Evolutionary conservation across 2,113 vertebrate species (phyloP), one percentile per base, ranked within the genome.

Genomic region (Halcyon senegalensis): DNA sequence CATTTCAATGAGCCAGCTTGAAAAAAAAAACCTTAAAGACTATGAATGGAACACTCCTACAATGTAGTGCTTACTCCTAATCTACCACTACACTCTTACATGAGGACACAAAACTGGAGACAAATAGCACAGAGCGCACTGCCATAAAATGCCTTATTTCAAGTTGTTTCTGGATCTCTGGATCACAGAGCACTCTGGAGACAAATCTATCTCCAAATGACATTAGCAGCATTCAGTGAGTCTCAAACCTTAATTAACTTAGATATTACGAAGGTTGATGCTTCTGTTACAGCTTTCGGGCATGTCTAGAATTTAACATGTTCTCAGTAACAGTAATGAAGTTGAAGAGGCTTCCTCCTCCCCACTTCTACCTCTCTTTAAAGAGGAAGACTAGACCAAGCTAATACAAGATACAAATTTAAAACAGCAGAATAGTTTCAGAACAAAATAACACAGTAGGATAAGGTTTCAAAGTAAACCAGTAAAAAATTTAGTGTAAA

Each of bases 1-100:
- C 55, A 96, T 96, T 77, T 92, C 83, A 95, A 95, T 92, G 59
- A 93, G 1, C 17, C 64, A 50, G 43, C 80, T 75, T 5, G 16
- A 3, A 28, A 75, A 37, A 76, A 64, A 80, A 28, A 76, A 46
- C 18, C 55, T 50, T 13, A 63, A 37, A 44, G 44, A n/a, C 70
- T 53, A 87, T 43, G 72, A 95, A 94, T 68, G 37, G 93, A 85
- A 63, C 12, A 8, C 28, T 90, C 59, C 75, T 73, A 59, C 75
- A 72, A 25, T 20, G 76, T 30, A 7, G 5, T 55, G 51, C 37
- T 86, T 63, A 41, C 3, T 80, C 58, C 67, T 58, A 43, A 63
- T 77, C 41, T 72, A 51, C 53, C 18, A 8, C 72, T 31, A 11
- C 23, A 11, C 46, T 62, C 30, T 78, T 19, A 31, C 5, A 11